Percentiles rank a stretch among this genome's conserved stretches.
Conservation (phyloP, 2,797 vertebrate genomes). For the Enteromius paludinosus region DNA sequence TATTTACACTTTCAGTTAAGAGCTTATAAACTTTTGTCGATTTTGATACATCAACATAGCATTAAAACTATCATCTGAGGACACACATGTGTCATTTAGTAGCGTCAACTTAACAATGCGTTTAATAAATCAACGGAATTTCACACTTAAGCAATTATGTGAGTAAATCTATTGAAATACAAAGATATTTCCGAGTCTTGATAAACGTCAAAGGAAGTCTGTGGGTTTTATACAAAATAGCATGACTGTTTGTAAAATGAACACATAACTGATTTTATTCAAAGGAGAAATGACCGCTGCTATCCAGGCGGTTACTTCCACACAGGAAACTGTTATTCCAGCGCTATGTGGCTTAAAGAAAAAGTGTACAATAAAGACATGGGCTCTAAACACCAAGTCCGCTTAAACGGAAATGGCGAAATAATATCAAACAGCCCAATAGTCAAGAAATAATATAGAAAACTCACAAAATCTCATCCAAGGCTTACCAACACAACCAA, state of each 20-base stretch:
- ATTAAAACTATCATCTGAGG: background rate
- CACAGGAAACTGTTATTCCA: slow-evolving; percentile 50
- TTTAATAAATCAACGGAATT: slow-evolving; percentile 8
- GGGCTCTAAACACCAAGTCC: background rate
- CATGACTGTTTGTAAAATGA: background rate
- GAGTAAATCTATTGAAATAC: background rate
- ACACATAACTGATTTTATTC: slow-evolving; percentile 43
- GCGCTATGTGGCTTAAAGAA: background rate
- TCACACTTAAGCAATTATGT: slow-evolving; percentile 15
- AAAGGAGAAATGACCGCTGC: slow-evolving; percentile 76
- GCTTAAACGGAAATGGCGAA: slow-evolving; percentile 6
- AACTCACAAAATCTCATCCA: slow-evolving; percentile 74
- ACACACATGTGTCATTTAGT: background rate
- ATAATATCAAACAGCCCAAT: slow-evolving; percentile 28
- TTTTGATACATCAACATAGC: background rate
- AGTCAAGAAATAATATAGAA: slow-evolving; percentile 63
- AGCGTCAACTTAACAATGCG: background rate
- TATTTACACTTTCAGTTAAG: background rate
- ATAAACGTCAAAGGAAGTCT: background rate
- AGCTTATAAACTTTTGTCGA: slow-evolving; percentile 16
- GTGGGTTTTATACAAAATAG: background rate
- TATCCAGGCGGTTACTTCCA: slow-evolving; percentile 74
- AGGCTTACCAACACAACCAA: slow-evolving; percentile 75
- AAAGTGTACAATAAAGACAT: slow-evolving; percentile 29
- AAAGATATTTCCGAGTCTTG: background rate